These are phyloP conservation scores for Clavelina lepadiformis DNA, from an alignment of 23 tunicate genomes.

Conservation along the genomic window DNA sequence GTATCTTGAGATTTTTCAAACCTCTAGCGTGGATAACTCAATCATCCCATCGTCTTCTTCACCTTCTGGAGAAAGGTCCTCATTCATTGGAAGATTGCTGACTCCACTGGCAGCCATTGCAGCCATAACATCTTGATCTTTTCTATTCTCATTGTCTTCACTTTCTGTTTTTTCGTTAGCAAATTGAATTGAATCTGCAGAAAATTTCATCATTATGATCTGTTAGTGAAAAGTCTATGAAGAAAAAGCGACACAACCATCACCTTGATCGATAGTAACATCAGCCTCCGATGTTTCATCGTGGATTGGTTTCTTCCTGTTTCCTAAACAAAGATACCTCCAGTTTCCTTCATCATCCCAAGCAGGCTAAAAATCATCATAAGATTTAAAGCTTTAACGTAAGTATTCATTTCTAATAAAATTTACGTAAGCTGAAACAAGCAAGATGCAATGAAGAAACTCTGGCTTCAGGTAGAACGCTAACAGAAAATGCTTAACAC, in stretches of 20 bases:
- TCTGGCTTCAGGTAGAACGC: too few species aligned
- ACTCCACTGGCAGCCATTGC: background rate
- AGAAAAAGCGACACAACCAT: too few species aligned
- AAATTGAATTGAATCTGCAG: too few species aligned
- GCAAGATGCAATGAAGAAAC: too few species aligned
- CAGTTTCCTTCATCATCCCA: slow-evolving; percentile 75
- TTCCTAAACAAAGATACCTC: slow-evolving; percentile 73
- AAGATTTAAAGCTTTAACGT: background rate
- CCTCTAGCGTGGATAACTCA: slow-evolving; percentile 39
- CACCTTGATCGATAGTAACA: too few species aligned
- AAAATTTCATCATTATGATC: too few species aligned
- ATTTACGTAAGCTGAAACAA: too few species aligned
- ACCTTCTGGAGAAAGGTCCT: too few species aligned
- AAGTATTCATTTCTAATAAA: background rate
- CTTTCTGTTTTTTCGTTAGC: background rate
- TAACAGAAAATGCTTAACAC: too few species aligned
- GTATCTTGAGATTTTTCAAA: too few species aligned
- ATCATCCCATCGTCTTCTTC: slow-evolving; percentile 27
- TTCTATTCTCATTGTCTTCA: background rate
- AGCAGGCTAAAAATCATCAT: slow-evolving; percentile 35
- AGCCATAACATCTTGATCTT: background rate
- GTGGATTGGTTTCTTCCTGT: slow-evolving; percentile 11
- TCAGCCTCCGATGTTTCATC: too few species aligned
- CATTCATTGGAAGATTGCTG: background rate
- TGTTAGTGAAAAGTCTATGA: too few species aligned